Evolutionary conservation across 1,140 invertebrate genomes (phyloP).

Genomic region (Pollicipes pollicipes): DNA sequence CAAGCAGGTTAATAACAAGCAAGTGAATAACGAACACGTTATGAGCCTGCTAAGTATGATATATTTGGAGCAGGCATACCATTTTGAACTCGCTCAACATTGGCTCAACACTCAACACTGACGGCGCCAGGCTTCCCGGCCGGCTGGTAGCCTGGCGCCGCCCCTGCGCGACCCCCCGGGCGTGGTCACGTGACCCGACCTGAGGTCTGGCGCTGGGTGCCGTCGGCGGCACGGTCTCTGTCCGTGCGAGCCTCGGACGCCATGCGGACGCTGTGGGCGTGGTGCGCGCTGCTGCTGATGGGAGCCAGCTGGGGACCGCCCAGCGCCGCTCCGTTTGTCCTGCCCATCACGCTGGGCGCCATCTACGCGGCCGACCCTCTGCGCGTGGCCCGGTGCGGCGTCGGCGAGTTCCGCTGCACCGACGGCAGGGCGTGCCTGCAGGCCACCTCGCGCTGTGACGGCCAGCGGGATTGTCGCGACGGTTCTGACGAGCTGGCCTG

Average conservation of each 20-base stretch:
- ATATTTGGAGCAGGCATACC: too few species aligned
- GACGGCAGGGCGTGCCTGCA: constrained; percentile 22
- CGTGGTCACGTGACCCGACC: background rate
- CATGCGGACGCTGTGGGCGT: background rate
- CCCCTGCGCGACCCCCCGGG: background rate
- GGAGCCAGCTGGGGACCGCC: background rate
- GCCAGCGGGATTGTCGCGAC: constrained; percentile 21
- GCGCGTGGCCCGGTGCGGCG: background rate
- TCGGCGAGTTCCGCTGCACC: constrained; percentile 20
- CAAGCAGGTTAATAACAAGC: too few species aligned
- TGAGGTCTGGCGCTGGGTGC: background rate
- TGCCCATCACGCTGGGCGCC: too few species aligned
- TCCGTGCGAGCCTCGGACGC: too few species aligned
- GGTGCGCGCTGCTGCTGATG: background rate
- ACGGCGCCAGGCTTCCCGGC: too few species aligned
- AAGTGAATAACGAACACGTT: too few species aligned
- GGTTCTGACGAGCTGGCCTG: constrained; percentile 31
- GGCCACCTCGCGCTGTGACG: constrained; percentile 13
- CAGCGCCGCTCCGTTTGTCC: too few species aligned
- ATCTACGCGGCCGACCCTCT: background rate
- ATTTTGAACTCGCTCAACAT: too few species aligned
- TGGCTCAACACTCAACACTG: too few species aligned
- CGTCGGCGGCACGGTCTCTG: background rate
- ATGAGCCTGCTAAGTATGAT: too few species aligned
- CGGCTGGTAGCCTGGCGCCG: background rate